Conservation (phyloP, 2,888 invertebrate genomes). For the Tetropium fuscum region DNA sequence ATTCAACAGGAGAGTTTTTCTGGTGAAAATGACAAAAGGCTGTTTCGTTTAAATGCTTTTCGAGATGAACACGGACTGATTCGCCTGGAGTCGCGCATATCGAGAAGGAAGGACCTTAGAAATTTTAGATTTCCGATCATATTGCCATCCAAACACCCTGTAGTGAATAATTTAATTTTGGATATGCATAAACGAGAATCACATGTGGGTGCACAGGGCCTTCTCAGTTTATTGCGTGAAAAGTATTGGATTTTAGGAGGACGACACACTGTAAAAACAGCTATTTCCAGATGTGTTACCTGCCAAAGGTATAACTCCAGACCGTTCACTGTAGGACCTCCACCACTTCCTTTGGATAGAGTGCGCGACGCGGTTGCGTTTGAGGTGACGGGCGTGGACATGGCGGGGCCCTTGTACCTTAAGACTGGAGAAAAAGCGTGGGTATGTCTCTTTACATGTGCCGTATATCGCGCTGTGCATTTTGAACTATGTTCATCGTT, state of each 20-base stretch:
- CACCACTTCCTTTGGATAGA: conserved; percentile 48
- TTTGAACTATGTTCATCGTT: conserved; percentile 55
- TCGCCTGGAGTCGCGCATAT: background rate
- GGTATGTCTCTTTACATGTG: conserved; percentile 60
- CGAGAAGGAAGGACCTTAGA: background rate
- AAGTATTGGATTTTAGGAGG: conserved; percentile 38
- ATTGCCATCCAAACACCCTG: background rate
- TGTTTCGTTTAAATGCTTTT: conserved; percentile 12
- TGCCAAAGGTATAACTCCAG: conserved; percentile 39
- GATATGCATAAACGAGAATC: background rate
- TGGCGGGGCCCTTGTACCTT: conserved; percentile 56
- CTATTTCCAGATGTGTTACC: conserved; percentile 27
- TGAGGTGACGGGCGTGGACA: conserved; percentile 55
- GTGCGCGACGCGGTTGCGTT: conserved; percentile 46
- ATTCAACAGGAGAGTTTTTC: too few species aligned
- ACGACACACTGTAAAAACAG: conserved; percentile 28
- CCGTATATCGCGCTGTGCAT: conserved; percentile 57
- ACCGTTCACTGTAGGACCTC: conserved; percentile 34
- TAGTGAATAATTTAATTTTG: background rate
- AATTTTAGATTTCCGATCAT: conserved; percentile 13
- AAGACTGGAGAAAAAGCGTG: conserved; percentile 48
- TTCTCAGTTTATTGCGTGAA: conserved; percentile 32
- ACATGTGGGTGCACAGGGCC: conserved; percentile 24
- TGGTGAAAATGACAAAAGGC: too few species aligned
- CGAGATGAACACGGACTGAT: background rate